Evolutionary conservation across 30 jellyfish, hydroid and myxozoan species (phyloP).

Genomic region (Aurelia aurita complex sp. Pacific): DNA sequence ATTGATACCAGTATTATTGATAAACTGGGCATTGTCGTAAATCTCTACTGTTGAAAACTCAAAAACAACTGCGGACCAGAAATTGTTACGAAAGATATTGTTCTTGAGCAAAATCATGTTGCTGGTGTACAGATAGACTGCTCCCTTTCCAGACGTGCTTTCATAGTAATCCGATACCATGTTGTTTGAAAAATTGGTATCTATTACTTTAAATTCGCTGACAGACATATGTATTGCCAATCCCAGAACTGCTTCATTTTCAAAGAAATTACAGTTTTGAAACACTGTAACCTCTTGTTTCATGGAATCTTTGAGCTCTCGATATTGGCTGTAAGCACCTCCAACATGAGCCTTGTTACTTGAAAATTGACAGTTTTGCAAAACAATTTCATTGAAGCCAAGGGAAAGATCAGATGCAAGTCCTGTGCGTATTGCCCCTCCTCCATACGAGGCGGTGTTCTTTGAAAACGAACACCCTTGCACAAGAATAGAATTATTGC

Average conservation of each 20-base stretch:
- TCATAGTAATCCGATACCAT: not conserved
- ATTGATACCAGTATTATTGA: slow-evolving; percentile 58
- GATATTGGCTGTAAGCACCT: slow-evolving; percentile 46
- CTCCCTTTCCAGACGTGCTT: slow-evolving; percentile 47
- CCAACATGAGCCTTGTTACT: slow-evolving; percentile 18
- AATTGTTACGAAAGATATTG: slow-evolving; percentile 25
- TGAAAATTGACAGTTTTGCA: slow-evolving; percentile 9
- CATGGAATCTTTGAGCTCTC: slow-evolving; percentile 5
- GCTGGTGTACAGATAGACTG: slow-evolving; percentile 37
- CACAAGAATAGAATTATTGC: slow-evolving; percentile 2
- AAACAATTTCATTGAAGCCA: slow-evolving; percentile 8
- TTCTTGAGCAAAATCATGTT: slow-evolving; percentile 11
- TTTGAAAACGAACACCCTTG: slow-evolving; percentile 26
- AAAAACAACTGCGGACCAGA: slow-evolving; percentile 68
- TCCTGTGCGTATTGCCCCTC: slow-evolving; percentile 75
- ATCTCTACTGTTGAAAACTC: slow-evolving; percentile 56
- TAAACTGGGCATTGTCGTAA: slow-evolving; percentile 23
- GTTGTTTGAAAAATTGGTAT: slow-evolving; percentile 1
- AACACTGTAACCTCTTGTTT: slow-evolving; percentile 19
- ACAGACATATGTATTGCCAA: slow-evolving; percentile 49
- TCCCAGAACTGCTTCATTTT: slow-evolving; percentile 32
- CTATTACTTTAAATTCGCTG: slow-evolving; percentile 27
- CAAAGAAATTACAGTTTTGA: slow-evolving; percentile 12
- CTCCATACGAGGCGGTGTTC: slow-evolving; percentile 67
- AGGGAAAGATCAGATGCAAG: slow-evolving; percentile 18